A percentile compares a stretch with the other conserved stretches of the same genome.
Evolutionary conservation across 2,888 invertebrate species (phyloP).

Genomic region (Dryococelus australis): DNA sequence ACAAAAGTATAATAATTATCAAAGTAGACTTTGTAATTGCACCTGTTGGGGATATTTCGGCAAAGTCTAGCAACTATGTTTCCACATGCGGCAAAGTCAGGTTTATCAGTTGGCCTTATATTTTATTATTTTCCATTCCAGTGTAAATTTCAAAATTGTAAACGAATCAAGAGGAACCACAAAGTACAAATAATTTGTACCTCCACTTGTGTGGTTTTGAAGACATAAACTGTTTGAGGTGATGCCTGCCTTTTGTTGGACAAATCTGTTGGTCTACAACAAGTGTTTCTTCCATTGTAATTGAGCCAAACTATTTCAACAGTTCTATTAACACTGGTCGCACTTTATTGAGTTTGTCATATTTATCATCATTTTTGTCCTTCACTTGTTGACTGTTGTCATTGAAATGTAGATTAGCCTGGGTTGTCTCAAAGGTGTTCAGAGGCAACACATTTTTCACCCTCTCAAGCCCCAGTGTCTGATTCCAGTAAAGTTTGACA

Average conservation of each 20-base stretch:
- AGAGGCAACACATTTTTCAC: background rate
- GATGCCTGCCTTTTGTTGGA: background rate
- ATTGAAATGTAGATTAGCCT: background rate
- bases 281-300: background rate
- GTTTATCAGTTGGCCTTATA: background rate
- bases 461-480: background rate
- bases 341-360: background rate
- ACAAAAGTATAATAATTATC: background rate
- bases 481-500: background rate
- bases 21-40: background rate
- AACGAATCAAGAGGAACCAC: conserved; percentile 50
- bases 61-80: background rate
- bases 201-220: background rate
- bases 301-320: background rate
- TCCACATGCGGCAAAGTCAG: background rate
- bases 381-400: background rate
- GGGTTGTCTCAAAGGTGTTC: background rate
- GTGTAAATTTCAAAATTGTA: conserved; percentile 54
- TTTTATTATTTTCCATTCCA: conserved; percentile 42
- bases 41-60: background rate
- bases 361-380: background rate
- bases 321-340: background rate
- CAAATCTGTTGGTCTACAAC: background rate
- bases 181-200: conserved; percentile 45
- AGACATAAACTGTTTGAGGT: background rate